These are phyloP conservation scores for Anguilla pacifica DNA, from an alignment of 2,797 vertebrate species.

Conservation along the genomic window DNA sequence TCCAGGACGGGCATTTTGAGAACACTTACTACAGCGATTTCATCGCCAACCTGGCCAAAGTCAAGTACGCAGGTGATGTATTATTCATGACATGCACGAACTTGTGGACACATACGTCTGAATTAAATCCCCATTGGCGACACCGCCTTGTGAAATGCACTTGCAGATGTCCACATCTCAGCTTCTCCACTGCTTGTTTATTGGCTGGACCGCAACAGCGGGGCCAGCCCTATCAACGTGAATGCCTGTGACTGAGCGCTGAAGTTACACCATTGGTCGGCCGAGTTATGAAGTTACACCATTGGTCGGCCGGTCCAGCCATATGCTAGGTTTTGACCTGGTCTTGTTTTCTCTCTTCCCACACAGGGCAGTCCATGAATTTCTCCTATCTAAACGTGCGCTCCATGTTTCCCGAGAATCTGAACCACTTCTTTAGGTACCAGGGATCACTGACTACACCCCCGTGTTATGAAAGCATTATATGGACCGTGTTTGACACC, in stretches of 20 bases:
- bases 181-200: too few species aligned
- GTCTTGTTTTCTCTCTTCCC: background rate
- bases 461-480: conserved; percentile 87
- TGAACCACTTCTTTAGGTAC: conserved; percentile 83
- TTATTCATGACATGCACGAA: background rate
- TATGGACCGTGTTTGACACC: conserved; percentile 85
- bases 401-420: conserved; percentile 83
- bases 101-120: background rate
- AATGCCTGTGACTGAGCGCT: too few species aligned
- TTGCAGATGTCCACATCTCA: background rate
- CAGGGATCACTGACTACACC: conserved; percentile 90
- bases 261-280: too few species aligned
- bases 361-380: conserved; percentile 76
- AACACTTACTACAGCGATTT: conserved; percentile 90
- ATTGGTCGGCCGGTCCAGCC: too few species aligned
- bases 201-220: too few species aligned
- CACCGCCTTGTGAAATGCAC: background rate
- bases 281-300: too few species aligned
- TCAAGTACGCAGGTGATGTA: conserved; percentile 81
- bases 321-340: too few species aligned
- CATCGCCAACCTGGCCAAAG: conserved; percentile 76
- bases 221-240: too few species aligned
- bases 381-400: conserved; percentile 71
- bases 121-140: conserved; percentile 12
- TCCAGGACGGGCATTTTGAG: conserved; percentile 83